phyloP scores from a whole-genome alignment of 2,888 invertebrate species.

The Hoplodrina blanda region DNA sequence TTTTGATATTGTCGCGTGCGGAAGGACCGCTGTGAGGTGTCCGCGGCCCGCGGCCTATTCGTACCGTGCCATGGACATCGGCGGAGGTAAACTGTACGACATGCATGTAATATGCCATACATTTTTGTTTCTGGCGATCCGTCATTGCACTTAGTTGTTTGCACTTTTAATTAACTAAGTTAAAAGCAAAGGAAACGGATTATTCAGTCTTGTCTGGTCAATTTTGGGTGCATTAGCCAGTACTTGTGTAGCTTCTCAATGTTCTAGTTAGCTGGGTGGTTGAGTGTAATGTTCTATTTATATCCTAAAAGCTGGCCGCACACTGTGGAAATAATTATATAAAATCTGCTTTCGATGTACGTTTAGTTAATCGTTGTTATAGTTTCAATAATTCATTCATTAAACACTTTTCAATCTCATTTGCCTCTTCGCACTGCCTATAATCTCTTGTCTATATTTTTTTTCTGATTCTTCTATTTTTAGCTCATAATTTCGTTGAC shows the following conservation, averaged over 20 bases:
- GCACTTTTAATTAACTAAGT: constrained; percentile 70
- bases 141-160: constrained; percentile 79
- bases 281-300: constrained; percentile 84
- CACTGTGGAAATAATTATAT: constrained; percentile 66
- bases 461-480: constrained; percentile 53
- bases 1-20: constrained; percentile 80
- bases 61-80: constrained; percentile 86
- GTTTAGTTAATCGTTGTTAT: constrained; percentile 53
- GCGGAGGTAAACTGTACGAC: constrained; percentile 86
- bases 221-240: constrained; percentile 69
- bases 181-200: constrained; percentile 62
- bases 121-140: constrained; percentile 71
- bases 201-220: constrained; percentile 66
- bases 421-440: constrained; percentile 45
- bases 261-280: constrained; percentile 77
- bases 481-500: constrained; percentile 44
- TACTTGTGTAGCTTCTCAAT: constrained; percentile 66
- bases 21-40: constrained; percentile 83
- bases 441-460: constrained; percentile 34
- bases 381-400: constrained; percentile 34
- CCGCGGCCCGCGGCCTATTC: constrained; percentile 76
- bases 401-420: constrained; percentile 32
- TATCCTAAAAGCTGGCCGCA: constrained; percentile 80
- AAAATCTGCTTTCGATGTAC: constrained; percentile 64
- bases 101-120: constrained; percentile 81